Evolutionary conservation across 2,888 invertebrate genomes (phyloP).

Genomic region (Sicus ferrugineus): DNA sequence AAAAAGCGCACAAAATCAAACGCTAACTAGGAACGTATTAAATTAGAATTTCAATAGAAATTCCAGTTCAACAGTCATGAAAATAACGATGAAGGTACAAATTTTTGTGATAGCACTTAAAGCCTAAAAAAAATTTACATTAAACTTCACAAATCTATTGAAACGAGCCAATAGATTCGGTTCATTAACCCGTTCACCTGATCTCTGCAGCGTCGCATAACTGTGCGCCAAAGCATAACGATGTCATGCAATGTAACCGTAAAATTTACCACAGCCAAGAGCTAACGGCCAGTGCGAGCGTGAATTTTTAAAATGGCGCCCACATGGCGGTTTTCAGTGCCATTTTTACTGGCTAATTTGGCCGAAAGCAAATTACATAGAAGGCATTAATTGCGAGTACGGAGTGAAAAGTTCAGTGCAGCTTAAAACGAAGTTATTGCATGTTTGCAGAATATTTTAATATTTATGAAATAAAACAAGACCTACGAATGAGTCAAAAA

Average conservation of each 20-base stretch:
- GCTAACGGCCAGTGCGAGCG: neutral
- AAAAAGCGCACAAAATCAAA: neutral
- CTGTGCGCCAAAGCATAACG: neutral
- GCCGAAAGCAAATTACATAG: neutral
- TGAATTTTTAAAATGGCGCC: slow-evolving; percentile 5
- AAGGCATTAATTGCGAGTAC: neutral
- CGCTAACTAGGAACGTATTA: neutral
- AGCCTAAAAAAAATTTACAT: neutral
- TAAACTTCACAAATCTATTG: neutral
- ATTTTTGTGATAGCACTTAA: neutral
- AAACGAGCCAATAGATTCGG: neutral
- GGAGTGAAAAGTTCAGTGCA: neutral
- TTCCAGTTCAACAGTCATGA: neutral
- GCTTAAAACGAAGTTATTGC: neutral
- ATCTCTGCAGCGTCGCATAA: neutral
- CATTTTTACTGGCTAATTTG: slow-evolving; percentile 2
- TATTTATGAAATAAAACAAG: too few relatives aligned
- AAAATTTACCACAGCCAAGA: neutral
- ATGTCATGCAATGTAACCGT: neutral
- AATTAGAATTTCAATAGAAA: neutral
- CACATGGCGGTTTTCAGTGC: neutral
- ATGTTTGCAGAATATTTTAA: too few relatives aligned
- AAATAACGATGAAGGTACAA: neutral
- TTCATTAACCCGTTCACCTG: neutral
- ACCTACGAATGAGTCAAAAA: too few relatives aligned